Evolutionary conservation across 2,888 invertebrate genomes (phyloP).

Genomic region (Drosophila koepferae): DNA sequence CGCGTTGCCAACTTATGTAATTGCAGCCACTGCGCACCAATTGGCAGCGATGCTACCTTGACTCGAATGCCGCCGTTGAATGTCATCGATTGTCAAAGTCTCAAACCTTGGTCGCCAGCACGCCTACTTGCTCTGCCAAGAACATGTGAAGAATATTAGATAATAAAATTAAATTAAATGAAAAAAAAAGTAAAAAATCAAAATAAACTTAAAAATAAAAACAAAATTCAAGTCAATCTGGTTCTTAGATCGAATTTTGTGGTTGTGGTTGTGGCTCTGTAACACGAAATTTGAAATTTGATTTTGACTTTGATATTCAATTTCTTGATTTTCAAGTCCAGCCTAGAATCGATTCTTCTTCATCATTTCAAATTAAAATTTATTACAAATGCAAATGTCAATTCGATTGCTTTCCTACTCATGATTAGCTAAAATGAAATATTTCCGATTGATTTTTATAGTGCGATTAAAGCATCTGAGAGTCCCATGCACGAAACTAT

Average conservation of each 20-base stretch:
- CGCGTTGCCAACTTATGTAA: constrained; percentile 30
- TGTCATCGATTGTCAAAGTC: constrained; percentile 48
- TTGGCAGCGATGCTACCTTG: constrained; percentile 55
- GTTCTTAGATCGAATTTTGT: constrained; percentile 14
- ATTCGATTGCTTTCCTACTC: not conserved
- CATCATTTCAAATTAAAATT: not conserved
- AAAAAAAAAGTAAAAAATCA: constrained; percentile 4
- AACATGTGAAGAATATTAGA: constrained; percentile 21
- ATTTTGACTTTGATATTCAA: not conserved
- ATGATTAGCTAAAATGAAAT: not conserved
- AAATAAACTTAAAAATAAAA: not conserved
- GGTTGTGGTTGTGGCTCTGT: not conserved
- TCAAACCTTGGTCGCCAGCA: constrained; percentile 20
- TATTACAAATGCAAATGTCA: not conserved
- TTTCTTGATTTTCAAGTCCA: not conserved
- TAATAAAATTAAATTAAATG: constrained; percentile 6
- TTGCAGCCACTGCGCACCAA: constrained; percentile 34
- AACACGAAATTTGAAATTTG: not conserved
- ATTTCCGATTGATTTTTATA: not conserved
- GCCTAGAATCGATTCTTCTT: not conserved
- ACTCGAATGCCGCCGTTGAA: constrained; percentile 60
- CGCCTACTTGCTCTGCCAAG: constrained; percentile 33
- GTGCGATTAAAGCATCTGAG: not conserved
- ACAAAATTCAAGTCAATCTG: constrained; percentile 18
- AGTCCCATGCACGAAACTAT: not conserved